A percentile compares a stretch with the other conserved stretches of the same genome.
phyloP scores from a whole-genome alignment of 2,797 vertebrate genomes.

The Potorous gilbertii region DNA sequence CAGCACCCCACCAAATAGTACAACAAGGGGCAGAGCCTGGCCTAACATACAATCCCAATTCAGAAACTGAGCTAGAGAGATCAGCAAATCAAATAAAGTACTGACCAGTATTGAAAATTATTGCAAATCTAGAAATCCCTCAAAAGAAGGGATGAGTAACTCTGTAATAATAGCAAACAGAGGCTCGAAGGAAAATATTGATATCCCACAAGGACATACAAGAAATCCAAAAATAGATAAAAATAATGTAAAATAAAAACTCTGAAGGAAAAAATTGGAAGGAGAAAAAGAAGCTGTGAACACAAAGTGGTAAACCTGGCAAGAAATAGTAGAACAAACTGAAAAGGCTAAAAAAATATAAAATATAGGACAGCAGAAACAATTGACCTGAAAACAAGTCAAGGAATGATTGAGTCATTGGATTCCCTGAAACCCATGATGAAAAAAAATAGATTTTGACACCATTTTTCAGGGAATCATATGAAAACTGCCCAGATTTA shows the following conservation, averaged over 20 bases:
- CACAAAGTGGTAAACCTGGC: not conserved
- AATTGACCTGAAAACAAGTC: not conserved
- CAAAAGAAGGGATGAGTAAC: not conserved
- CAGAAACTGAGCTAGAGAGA: not conserved
- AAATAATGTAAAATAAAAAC: not conserved
- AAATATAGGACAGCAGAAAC: not conserved
- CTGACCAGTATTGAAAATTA: not conserved
- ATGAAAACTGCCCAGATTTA: not conserved
- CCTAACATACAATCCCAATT: not conserved
- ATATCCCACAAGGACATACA: not conserved
- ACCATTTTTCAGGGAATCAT: not conserved
- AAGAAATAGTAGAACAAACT: not conserved
- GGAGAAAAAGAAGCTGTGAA: not conserved
- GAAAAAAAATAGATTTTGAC: not conserved
- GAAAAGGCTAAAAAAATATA: not conserved
- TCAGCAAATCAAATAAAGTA: not conserved
- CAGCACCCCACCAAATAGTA: not conserved
- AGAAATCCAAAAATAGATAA: not conserved
- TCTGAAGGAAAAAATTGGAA: not conserved
- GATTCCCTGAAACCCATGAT: not conserved
- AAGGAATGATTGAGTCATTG: not conserved
- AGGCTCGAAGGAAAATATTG: not conserved
- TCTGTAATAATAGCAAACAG: not conserved
- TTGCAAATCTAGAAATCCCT: not conserved
- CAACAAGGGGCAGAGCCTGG: not conserved